Base-by-base conservation (phyloP, 2,888 invertebrate species). In the Lissonota sp. region DNA sequence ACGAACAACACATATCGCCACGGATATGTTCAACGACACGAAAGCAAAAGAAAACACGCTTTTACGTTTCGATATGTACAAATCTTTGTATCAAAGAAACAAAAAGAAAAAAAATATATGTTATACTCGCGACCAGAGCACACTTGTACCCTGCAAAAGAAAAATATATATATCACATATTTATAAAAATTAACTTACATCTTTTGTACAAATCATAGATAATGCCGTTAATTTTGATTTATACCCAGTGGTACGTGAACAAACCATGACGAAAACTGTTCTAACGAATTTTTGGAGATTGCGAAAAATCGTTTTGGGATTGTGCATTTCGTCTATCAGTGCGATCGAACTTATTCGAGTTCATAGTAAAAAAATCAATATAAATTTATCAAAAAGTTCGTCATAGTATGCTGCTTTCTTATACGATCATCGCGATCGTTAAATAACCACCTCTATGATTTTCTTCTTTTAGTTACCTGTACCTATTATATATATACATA, bases 181-280 rank as follows among this genome's bases (percentile, higher is more conserved):
- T 77, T 67, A 73, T 67, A 58, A 76, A 67, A 79, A 75, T 80
- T 66, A 79, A 79, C 71, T 81, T 79, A 83, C 53, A 72, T 79
- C 75, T 72, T 75, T 80, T 75, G 74, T 78, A 79, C 72, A 83
- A 79, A 81, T 79, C 62, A 80, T 80, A 80, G 71, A 69, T 69
- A 77, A 80, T 77, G 77, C 72, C 72, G 39, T 67, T 80, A 77
- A 77, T 71, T 80, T 80, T 80, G 80, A 80, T 80, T 80, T 58
- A 55, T 71, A 75, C 57, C 46, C 26, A 26, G 66, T 26, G 66
- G n/a, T 66, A 14, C 37, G 55, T 40, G n/a, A 6, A 53, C 12
- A 5, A 74, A 69, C 16, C 39, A 55, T 42, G 51, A 46, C 14
- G 40, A 64, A 66, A 63, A 7, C 7, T 0, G 70, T 58, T 51